These are phyloP conservation scores for Laupala kohalensis DNA, from an alignment of 1,140 invertebrate genomes.

Conservation along the genomic window DNA sequence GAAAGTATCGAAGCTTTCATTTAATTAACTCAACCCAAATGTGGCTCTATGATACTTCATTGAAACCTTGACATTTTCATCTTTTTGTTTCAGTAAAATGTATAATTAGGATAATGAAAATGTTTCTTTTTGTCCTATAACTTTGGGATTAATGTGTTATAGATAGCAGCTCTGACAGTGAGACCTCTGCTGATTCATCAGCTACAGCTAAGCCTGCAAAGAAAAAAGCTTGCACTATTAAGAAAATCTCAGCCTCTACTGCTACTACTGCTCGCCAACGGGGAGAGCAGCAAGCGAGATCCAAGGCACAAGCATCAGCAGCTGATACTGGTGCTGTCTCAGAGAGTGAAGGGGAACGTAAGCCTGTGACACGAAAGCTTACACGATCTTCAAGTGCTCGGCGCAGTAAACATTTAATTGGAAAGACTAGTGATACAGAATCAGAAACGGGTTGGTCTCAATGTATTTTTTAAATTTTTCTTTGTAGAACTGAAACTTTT, in stretches of 20 bases:
- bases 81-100: too few relatives aligned
- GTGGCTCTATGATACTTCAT: too few relatives aligned
- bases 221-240: conserved; percentile 2
- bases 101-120: too few relatives aligned
- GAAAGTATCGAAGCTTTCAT: too few relatives aligned
- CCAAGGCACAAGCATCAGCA: not conserved
- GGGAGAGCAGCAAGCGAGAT: not conserved
- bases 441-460: conserved; percentile 34
- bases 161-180: conserved; percentile 33
- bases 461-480: conserved; percentile 14
- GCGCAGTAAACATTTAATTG: conserved; percentile 38
- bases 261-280: not conserved
- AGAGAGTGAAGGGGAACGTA: conserved; percentile 12
- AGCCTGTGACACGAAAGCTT: conserved; percentile 31
- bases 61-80: too few relatives aligned
- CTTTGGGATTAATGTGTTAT: too few relatives aligned
- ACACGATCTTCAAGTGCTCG: conserved; percentile 38
- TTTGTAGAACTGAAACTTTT: not conserved
- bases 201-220: conserved; percentile 19
- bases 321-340: not conserved
- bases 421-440: conserved; percentile 35
- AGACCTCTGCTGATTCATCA: conserved; percentile 24
- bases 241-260: conserved; percentile 8
- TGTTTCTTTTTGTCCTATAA: too few relatives aligned
- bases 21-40: too few relatives aligned